Base-by-base conservation (phyloP, 1,140 invertebrate genomes). In the Neuroterus valhalla region DNA sequence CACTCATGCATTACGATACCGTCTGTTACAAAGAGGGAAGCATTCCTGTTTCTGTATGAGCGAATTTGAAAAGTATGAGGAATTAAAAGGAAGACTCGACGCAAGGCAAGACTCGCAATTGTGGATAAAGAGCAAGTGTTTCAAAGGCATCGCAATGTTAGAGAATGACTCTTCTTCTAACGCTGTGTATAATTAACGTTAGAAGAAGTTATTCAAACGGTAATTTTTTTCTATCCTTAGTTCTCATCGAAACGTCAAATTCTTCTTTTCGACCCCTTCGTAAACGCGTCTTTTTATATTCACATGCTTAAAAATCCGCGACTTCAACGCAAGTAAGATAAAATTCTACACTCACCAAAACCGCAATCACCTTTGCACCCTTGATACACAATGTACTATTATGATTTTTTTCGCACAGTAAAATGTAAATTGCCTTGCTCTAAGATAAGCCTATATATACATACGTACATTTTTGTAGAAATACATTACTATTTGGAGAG, bases 1-100 rank as follows among this genome's bases (percentile, higher is more conserved):
- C 66, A 46, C 68, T 52, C 68, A 69, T 68, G 70, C 66, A 70
- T 48, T 43, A 52, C 31, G 50, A 43, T 71, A 50, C 44, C 15
- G 43, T 23, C 26, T 42, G 31, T 42, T 48, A n/a, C 21, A 70
- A 70, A 70, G 52, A 52, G 48, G 52, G 2, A n/a, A 62, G 3
- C 14, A 23, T 31, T 62, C 31, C 15, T 5, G 55, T 62, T 38
- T 62, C 55, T 26, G 23, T 62, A 23, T 62, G 55, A 62, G 23
- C 69, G 45, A 70, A 52, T 70, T 52, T 52, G 19, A 48, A 69
- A 69, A 48, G 44, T 23, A 48, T 21, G 21, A 19, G 68, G 8
- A 45, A 19, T 14, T 10, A 26, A 48, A 48, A 69, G 42, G 14
- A 31, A 46, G 19, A 11, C 21, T 46, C 46, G 12, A 15, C 66